Conservation (phyloP, 1,140 invertebrate genomes). For the Drosophila repletoides region DNA sequence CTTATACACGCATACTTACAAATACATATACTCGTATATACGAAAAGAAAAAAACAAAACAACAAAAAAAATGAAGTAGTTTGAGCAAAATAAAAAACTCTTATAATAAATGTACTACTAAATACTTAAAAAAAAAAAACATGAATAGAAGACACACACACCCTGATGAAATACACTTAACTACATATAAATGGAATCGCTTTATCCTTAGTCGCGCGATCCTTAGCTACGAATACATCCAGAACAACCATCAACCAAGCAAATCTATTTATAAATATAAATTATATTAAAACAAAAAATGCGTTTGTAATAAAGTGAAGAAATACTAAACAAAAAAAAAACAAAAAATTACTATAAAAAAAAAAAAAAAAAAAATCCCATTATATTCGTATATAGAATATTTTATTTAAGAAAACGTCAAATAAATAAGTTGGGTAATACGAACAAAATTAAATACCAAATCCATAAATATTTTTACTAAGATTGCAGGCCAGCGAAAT, state of each 20-base stretch:
- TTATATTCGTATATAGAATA: not conserved
- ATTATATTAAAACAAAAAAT: conserved; percentile 48
- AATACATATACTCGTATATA: conserved; percentile 55
- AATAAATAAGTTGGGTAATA: no score
- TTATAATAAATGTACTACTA: conserved; percentile 27
- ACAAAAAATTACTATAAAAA: no score
- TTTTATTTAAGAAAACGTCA: no score
- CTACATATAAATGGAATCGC: conserved; percentile 29
- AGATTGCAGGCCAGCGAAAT: no score
- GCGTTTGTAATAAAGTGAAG: conserved; percentile 70
- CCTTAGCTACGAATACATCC: conserved; percentile 13
- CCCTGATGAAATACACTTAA: not conserved
- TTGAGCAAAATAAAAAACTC: conserved; percentile 18
- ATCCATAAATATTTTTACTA: no score
- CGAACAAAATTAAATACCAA: no score
- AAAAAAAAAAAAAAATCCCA: not conserved
- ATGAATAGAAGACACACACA: not conserved
- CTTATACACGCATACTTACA: conserved; percentile 16
- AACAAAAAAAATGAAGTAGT: no score
- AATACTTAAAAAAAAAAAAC: conserved; percentile 18
- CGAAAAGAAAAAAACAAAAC: conserved; percentile 31
- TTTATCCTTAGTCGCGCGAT: conserved; percentile 45
- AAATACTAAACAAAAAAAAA: conserved; percentile 52
- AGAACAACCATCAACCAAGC: conserved; percentile 14
- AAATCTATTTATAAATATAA: conserved; percentile 50